These are phyloP conservation scores for Mesopsocus fuscifrons DNA, from an alignment of 2,888 invertebrate genomes.

Conservation along the genomic window DNA sequence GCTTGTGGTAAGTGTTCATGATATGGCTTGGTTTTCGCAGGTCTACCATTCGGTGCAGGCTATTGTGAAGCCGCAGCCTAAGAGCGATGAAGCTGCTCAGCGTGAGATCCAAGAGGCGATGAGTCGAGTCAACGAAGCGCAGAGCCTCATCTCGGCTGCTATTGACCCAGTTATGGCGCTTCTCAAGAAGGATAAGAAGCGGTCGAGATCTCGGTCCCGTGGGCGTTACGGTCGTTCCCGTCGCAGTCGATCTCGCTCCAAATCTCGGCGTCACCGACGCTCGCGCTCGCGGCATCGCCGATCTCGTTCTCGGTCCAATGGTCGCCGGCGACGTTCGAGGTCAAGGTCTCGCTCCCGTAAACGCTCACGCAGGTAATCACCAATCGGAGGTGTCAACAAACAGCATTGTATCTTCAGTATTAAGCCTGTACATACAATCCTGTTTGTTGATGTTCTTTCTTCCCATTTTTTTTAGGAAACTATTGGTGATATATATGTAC, in stretches of 20 bases:
- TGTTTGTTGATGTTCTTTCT: no score
- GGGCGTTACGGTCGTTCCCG: slow-evolving; percentile 25
- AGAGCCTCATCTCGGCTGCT: slow-evolving; percentile 82
- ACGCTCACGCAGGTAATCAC: slow-evolving; percentile 12
- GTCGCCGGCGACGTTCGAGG: slow-evolving; percentile 17
- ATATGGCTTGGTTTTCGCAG: no score
- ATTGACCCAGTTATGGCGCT: slow-evolving; percentile 82
- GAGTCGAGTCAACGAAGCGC: slow-evolving; percentile 90
- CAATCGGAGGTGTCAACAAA: no score
- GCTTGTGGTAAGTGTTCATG: no score
- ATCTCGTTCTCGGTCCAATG: slow-evolving; percentile 22
- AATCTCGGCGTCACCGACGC: slow-evolving; percentile 20
- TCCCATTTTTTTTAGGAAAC: no score
- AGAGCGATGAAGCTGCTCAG: slow-evolving; percentile 88
- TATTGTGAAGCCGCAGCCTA: slow-evolving; percentile 81
- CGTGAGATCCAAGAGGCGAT: slow-evolving; percentile 93
- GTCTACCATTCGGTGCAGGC: slow-evolving; percentile 84
- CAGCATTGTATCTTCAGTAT: no score
- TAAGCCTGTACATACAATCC: no score
- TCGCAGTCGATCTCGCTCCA: slow-evolving; percentile 20
- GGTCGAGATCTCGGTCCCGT: slow-evolving; percentile 39
- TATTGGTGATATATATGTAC: no score
- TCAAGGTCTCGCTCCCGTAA: slow-evolving; percentile 16
- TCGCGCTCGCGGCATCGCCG: slow-evolving; percentile 27
- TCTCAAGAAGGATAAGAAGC: slow-evolving; percentile 59